Evolutionary conservation across 2,888 invertebrate genomes (phyloP), one percentile per base, ranked within the genome.

Genomic region (Troides oblongomaculatus): DNA sequence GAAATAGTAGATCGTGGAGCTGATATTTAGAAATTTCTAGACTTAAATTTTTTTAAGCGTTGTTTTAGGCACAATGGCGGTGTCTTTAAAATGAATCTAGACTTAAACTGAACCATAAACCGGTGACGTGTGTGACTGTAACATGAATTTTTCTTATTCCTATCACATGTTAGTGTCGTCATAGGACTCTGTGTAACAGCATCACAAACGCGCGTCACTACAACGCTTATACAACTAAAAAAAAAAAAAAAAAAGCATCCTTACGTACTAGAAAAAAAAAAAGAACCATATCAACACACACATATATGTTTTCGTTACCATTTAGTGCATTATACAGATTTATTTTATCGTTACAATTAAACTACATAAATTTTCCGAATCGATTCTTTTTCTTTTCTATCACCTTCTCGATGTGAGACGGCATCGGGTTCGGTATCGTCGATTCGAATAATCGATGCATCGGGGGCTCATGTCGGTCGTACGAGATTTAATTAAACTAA

Each of bases 231-330:
- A 81, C 74, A 84, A 74, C 72, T 73, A 72, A 73, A 81, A 84
- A 83, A 88, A 85, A 21, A 21, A 21, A 21, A 21, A 21, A 21
- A 21, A 21, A 89, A 90, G 87, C 89, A 85, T 85, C 78, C 89
- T 88, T 89, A 90, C 69, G 79, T 74, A 83, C 87, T 88, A 89
- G 10, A 10, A 79, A 78, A 84, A 87, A 80, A 84, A 86, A 84
- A 5, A 83, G 81, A 83, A 82, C 76, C 76, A 77, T 79, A 78
- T 81, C 80, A 78, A 82, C 80, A 80, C 85, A 85, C 84, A 83
- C 81, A 79, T 21, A 21, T 79, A 80, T 81, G 72, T 77, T 74
- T 74, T 71, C 62, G 76, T 75, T 75, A 77, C 74, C 58, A 66
- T 77, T 81, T 81, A 82, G 79, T 81, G 78, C 77, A 82, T 78